These are phyloP conservation scores for Galendromus occidentalis DNA, from an alignment of 1,140 invertebrate genomes.

Conservation along the genomic window DNA sequence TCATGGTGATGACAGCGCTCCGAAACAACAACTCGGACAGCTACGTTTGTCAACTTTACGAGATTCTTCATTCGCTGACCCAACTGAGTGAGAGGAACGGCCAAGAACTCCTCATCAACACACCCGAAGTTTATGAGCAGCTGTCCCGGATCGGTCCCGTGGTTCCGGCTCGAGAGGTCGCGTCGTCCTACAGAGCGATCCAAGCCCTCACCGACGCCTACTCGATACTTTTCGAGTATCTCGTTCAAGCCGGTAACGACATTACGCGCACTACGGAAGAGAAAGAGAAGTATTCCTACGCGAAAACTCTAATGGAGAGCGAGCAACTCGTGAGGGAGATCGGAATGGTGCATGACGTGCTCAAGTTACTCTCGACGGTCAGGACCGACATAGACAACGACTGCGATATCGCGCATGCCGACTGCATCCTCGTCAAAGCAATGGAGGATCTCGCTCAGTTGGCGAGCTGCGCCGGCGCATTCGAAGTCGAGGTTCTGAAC, in stretches of 20 bases:
- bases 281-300: neutral
- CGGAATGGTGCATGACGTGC: neutral
- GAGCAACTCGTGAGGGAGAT: neutral
- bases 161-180: neutral
- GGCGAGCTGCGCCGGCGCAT: neutral
- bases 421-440: neutral
- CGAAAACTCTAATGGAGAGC: slow-evolving; percentile 6
- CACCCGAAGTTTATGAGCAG: neutral
- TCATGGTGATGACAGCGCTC: neutral
- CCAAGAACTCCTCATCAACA: slow-evolving; percentile 7
- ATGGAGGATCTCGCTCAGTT: neutral
- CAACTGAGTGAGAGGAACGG: neutral
- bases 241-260: neutral
- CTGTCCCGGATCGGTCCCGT: neutral
- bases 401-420: neutral
- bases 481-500: neutral
- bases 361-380: neutral
- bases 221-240: neutral
- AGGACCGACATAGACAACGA: neutral
- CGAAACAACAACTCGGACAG: neutral
- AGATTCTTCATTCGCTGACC: neutral
- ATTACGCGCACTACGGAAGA: neutral
- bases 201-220: neutral
- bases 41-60: neutral
- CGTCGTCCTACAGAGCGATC: neutral